phyloP scores from a whole-genome alignment of 2,113 vertebrate genomes.

The Seriola aureovittata region DNA sequence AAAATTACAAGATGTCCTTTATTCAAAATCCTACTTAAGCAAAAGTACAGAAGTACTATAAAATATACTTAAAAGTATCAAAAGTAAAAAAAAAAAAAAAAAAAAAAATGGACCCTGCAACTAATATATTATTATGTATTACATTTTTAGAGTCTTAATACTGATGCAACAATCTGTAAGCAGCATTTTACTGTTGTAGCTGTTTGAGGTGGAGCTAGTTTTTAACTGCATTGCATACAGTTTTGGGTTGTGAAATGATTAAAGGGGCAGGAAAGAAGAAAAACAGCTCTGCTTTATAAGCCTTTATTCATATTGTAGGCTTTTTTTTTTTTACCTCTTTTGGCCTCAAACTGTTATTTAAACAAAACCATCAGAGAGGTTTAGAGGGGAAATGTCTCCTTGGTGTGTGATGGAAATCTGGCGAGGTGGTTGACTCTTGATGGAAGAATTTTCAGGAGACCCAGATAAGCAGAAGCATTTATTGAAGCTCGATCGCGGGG shows the following conservation, averaged over 20 bases:
- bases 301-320: neutral
- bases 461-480: too few species aligned
- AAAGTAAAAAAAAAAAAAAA: neutral
- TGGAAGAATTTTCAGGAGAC: too few species aligned
- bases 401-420: neutral
- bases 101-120: neutral
- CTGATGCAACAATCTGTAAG: neutral
- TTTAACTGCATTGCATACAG: neutral
- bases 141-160: neutral
- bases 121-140: neutral
- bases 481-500: too few species aligned
- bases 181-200: neutral
- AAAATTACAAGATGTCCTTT: neutral
- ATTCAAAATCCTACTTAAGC: constrained; percentile 1
- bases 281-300: neutral
- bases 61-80: neutral
- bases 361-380: neutral
- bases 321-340: neutral
- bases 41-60: neutral
- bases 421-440: too few species aligned
- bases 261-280: neutral
- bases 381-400: neutral
- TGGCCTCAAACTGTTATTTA: neutral
- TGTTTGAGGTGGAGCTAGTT: neutral
- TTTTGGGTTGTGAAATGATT: neutral